Evolutionary conservation across 2,888 invertebrate genomes (phyloP).

Genomic region (Julus scandinavius): DNA sequence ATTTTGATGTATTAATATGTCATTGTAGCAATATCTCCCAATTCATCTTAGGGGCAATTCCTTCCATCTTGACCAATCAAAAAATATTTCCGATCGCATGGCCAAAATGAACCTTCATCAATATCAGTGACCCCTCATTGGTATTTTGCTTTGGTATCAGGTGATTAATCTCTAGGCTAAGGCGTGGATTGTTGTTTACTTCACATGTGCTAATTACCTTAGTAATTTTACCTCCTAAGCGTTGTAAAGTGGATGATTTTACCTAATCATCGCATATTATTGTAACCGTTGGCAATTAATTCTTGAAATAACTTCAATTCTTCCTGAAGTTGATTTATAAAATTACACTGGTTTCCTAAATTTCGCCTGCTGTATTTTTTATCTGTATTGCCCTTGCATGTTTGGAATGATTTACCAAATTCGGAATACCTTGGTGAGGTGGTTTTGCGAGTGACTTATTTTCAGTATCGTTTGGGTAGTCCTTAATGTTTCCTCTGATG

Average conservation of each 20-base stretch:
- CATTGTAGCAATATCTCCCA: too few species aligned
- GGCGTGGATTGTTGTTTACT: neutral
- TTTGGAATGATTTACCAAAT: neutral
- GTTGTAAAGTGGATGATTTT: neutral
- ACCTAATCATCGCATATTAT: neutral
- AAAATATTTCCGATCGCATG: too few species aligned
- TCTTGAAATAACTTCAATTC: neutral
- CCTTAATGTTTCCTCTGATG: constrained; percentile 36
- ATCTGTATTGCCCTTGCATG: neutral
- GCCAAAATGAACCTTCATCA: too few species aligned
- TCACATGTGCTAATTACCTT: neutral
- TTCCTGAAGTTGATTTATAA: neutral
- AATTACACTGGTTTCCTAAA: neutral
- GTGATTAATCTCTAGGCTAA: neutral
- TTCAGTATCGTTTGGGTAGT: constrained; percentile 3
- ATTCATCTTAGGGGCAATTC: too few species aligned
- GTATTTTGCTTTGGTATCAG: neutral
- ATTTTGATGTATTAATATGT: too few species aligned
- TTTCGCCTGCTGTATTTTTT: neutral
- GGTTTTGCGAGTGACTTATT: constrained; percentile 33
- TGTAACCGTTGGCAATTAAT: neutral
- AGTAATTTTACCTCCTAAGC: neutral
- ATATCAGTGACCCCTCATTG: too few species aligned
- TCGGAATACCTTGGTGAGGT: neutral
- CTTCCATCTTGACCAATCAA: too few species aligned